Evolutionary conservation across 2,113 vertebrate genomes (phyloP).

Genomic region (Bos taurus): DNA sequence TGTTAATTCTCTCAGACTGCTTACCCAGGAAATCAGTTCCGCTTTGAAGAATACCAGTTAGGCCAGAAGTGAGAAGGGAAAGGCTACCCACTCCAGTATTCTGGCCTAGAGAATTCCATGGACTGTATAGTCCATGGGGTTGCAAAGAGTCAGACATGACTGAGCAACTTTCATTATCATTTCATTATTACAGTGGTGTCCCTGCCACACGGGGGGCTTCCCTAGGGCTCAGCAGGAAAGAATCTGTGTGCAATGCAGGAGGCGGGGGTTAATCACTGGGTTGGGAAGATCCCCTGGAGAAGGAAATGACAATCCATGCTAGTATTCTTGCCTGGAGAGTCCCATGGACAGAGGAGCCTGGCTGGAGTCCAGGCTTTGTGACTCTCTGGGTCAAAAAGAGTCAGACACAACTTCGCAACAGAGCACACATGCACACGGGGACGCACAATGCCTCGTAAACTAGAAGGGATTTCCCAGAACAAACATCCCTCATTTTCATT

Average conservation of each 20-base stretch:
- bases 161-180: not conserved
- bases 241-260: not conserved
- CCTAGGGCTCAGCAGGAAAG: not conserved
- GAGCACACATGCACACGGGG: not conserved
- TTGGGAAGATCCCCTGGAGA: not conserved
- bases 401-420: fast-evolving
- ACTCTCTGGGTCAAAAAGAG: not conserved
- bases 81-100: not conserved
- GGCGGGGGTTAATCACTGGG: not conserved
- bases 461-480: not conserved
- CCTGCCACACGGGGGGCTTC: not conserved
- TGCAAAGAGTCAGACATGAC: not conserved
- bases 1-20: not conserved
- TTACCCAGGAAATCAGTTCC: not conserved
- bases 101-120: not conserved
- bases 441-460: not conserved
- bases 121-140: not conserved
- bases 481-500: not conserved
- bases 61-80: not conserved
- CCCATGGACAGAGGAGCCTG: not conserved
- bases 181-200: not conserved
- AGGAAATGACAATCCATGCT: not conserved
- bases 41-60: not conserved
- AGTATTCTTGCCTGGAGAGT: not conserved
- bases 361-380: not conserved